Evolutionary conservation across 2,888 invertebrate species (phyloP), one percentile per base, ranked within the genome.

Genomic region (Ophion costatus): DNA sequence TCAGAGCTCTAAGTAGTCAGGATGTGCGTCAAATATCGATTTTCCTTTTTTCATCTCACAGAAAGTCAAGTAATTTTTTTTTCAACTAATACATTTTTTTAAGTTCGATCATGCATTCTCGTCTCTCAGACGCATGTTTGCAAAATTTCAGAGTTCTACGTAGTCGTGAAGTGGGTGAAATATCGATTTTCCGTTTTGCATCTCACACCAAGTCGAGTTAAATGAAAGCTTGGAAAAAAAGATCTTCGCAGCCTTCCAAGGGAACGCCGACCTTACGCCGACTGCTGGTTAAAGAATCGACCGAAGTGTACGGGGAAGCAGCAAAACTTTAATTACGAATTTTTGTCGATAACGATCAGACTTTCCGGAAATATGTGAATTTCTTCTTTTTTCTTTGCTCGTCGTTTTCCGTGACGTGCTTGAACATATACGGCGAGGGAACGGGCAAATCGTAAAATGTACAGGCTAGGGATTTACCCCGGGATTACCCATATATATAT

Each of bases 361-460:
- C 66, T 66, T 69, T 51, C 42, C 22, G 45, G 20, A 71, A 71
- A 20, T n/a, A n/a, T 71, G n/a, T n/a, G 33, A 56, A 20, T 57
- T 51, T 51, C 51, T 14, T 51, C 14, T 45, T 45, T 45, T 51
- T 29, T 71, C 0, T 56, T 24, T n/a, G 57, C 45, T 14, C 71
- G 56, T 11, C 29, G 56, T 71, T 57, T 33, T 5, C n/a, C 33
- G 29, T n/a, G 10, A 29, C 20, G 20, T 11, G 51, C 51, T 51
- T 51, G 51, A 57, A 29, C 71, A 57, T 11, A 29, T 29, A 29
- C 45, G 45, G 17, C 51, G 24, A 14, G 57, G 57, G 51, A 11
- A 24, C 29, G 66, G 33, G 51, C 67, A 45, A 57, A 81, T 69
- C 69, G 67, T 69, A 67, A 24, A 75, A 29, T 67, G 64, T 76